Percentiles rank a stretch among this genome's conserved stretches.
Conservation (phyloP, 2,797 vertebrate genomes). For the Cuniculus paca region DNA sequence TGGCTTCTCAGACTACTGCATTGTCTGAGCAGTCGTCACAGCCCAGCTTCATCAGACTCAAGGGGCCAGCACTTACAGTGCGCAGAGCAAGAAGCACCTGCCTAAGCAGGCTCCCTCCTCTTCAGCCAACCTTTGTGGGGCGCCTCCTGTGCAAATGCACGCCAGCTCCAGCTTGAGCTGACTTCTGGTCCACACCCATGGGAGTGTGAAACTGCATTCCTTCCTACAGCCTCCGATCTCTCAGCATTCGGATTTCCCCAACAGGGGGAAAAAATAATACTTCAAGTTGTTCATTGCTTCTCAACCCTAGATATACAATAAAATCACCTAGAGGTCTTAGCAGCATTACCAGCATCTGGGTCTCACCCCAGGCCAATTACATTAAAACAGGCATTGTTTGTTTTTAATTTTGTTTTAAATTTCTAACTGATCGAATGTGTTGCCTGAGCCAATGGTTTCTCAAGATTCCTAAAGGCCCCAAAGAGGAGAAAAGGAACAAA, state of each 20-base stretch:
- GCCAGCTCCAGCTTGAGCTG: not conserved
- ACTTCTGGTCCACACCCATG: not conserved
- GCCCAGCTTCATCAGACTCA: not conserved
- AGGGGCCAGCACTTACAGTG: accelerated
- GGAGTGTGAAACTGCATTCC: not conserved
- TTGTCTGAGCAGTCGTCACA: not conserved
- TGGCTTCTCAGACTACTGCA: not conserved
- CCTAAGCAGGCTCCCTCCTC: not conserved
- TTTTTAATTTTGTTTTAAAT: not conserved
- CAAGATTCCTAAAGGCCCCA: not conserved
- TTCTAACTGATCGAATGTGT: not conserved
- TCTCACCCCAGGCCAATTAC: not conserved
- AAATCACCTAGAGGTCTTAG: not conserved
- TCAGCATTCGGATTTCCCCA: not conserved
- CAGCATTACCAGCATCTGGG: not conserved
- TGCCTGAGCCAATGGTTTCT: not conserved
- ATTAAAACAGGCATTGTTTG: not conserved
- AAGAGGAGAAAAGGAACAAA: not conserved
- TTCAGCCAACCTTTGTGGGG: not conserved
- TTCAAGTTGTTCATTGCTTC: not conserved
- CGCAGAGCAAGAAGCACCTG: not conserved
- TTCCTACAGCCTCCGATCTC: not conserved
- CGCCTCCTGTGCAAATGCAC: not conserved
- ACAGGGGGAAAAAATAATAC: not conserved
- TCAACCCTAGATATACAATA: not conserved